These are phyloP conservation scores for Sciurus vulgaris DNA, from an alignment of 2,797 vertebrate genomes.

Conservation along the genomic window DNA sequence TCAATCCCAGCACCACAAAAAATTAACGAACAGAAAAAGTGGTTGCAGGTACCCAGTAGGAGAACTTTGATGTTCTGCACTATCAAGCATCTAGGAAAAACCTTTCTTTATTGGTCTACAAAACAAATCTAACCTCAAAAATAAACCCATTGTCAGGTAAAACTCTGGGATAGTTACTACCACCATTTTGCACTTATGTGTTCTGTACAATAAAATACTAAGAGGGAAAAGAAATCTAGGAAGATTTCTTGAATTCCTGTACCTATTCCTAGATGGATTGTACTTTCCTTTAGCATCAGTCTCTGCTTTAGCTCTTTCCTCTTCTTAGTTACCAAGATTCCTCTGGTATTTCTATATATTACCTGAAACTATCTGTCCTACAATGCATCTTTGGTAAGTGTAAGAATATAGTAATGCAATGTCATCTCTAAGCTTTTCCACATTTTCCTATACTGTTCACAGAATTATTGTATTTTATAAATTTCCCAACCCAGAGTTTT, in stretches of 20 bases:
- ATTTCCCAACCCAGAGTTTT: background rate
- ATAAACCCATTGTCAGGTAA: background rate
- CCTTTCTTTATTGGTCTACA: background rate
- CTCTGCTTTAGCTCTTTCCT: background rate
- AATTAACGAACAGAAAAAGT: too few species aligned
- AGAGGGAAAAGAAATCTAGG: background rate
- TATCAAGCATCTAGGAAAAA: background rate
- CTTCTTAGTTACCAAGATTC: background rate
- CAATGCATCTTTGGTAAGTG: background rate
- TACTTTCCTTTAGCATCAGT: background rate
- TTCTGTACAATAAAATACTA: background rate
- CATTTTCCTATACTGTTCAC: background rate
- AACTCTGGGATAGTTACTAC: background rate
- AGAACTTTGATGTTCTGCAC: background rate
- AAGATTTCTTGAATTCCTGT: background rate
- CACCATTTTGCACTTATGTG: background rate
- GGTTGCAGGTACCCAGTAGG: background rate
- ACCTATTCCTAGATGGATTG: background rate
- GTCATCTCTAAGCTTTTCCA: background rate
- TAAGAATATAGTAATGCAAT: background rate
- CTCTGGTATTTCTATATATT: background rate
- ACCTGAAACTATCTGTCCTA: background rate
- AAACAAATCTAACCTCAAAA: background rate
- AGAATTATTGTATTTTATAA: background rate
- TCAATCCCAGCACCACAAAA: too few species aligned